A percentile compares a stretch with the other conserved stretches of the same genome.
phyloP scores from a whole-genome alignment of 2,113 vertebrate genomes.

The Protomyctophum bolini region DNA sequence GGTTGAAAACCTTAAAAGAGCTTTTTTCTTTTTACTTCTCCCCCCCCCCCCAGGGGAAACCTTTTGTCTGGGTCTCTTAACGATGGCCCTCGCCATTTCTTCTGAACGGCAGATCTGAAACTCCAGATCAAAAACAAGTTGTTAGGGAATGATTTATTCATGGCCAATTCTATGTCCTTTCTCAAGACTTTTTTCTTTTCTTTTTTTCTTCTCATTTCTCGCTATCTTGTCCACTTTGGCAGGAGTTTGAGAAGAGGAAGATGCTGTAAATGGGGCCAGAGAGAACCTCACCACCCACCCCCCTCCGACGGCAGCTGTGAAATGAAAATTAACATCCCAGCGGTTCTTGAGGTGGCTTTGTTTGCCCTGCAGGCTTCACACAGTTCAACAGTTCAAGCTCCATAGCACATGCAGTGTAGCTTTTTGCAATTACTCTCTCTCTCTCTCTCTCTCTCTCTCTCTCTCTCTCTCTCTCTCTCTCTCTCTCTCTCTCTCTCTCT shows the following conservation, averaged over 20 bases:
- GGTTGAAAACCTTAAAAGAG: slow-evolving; percentile 12
- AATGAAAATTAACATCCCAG: no score
- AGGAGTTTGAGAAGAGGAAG: no score
- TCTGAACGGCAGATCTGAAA: slow-evolving; percentile 52
- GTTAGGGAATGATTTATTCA: slow-evolving; percentile 55
- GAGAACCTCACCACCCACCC: no score
- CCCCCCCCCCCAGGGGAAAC: slow-evolving; percentile 30
- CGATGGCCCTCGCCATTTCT: slow-evolving; percentile 8
- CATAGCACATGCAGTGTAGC: no score
- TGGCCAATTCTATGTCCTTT: slow-evolving; percentile 54
- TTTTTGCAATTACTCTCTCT: slow-evolving; percentile 16
- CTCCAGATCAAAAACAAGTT: slow-evolving; percentile 57
- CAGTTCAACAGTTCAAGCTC: no score
- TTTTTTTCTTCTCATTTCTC: slow-evolving; percentile 26
- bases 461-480: slow-evolving; percentile 22
- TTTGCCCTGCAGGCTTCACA: no score
- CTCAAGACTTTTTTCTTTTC: slow-evolving; percentile 20
- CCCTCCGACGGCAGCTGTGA: no score
- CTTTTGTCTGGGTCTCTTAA: slow-evolving; percentile 23
- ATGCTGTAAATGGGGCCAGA: no score
- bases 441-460: slow-evolving; percentile 42
- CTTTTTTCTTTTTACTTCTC: slow-evolving; percentile 44
- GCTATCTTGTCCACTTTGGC: not conserved
- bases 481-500: slow-evolving; percentile 14
- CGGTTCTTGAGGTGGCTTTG: no score